Evolutionary conservation across 2,797 vertebrate genomes (phyloP).

Genomic region (Mormyrus proboscirostris): DNA sequence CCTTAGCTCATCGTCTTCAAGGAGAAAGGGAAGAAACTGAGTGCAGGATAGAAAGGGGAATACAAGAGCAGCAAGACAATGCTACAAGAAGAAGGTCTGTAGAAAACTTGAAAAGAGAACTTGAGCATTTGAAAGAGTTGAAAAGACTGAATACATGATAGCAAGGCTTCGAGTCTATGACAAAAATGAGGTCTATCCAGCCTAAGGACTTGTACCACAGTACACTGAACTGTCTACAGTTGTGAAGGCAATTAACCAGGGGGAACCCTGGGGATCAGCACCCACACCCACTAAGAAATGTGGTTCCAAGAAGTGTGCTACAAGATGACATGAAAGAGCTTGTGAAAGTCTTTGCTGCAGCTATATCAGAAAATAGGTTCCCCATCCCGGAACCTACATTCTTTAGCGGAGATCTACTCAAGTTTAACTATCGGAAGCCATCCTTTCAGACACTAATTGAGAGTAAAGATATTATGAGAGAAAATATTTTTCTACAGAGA

Average conservation of each 20-base stretch:
- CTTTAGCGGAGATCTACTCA: slow-evolving; percentile 14
- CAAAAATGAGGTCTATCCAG: background rate
- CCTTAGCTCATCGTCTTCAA: background rate
- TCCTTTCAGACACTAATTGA: slow-evolving; percentile 32
- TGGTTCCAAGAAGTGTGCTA: background rate
- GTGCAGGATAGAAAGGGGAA: background rate
- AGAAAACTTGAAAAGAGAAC: slow-evolving; percentile 25
- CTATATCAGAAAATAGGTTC: background rate
- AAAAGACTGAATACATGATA: slow-evolving; percentile 25
- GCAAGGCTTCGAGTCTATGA: slow-evolving; percentile 29
- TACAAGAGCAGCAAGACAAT: background rate
- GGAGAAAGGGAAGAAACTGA: background rate
- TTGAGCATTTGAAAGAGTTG: slow-evolving; percentile 22
- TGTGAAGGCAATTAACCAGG: background rate
- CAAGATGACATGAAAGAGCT: background rate
- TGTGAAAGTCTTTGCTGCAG: background rate
- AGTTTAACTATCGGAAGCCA: background rate
- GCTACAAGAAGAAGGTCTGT: background rate
- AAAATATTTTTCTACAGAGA: slow-evolving; percentile 34
- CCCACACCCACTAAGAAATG: background rate
- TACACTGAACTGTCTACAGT: background rate
- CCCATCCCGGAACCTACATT: background rate
- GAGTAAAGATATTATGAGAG: slow-evolving; percentile 33
- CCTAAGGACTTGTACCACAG: background rate
- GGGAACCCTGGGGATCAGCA: background rate